Conservation (phyloP, 2,888 invertebrate genomes). For the Aquatica leii region DNA sequence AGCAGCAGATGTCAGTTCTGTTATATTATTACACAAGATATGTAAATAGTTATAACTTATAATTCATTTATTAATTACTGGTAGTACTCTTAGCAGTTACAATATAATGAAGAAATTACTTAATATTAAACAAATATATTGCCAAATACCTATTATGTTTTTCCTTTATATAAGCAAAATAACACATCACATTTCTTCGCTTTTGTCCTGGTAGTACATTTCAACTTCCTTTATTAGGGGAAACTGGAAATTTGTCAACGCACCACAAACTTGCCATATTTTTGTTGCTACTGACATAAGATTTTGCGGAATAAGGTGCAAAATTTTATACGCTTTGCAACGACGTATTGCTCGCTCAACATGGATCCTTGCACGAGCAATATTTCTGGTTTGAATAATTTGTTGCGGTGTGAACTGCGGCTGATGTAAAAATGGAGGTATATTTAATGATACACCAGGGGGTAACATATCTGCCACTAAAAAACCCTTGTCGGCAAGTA, state of each 20-base stretch:
- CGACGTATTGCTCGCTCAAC: background rate
- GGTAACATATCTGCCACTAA: background rate
- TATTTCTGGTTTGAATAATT: background rate
- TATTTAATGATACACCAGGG: background rate
- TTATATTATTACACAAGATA: too few relatives aligned
- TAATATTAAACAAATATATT: background rate
- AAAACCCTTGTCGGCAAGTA: slow-evolving; percentile 2
- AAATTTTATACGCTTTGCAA: background rate
- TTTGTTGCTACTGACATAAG: too few relatives aligned
- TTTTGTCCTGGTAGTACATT: background rate
- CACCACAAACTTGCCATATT: background rate
- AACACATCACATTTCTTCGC: background rate
- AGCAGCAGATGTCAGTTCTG: too few relatives aligned
- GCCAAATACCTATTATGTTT: too few relatives aligned
- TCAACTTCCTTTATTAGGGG: background rate
- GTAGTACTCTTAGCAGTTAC: background rate
- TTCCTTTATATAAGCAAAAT: background rate
- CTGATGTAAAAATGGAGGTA: background rate
- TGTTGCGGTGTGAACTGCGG: background rate
- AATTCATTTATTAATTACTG: background rate
- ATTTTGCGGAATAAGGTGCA: background rate
- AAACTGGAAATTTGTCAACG: background rate
- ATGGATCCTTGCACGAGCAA: too few relatives aligned
- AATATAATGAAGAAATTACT: background rate
- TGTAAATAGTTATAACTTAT: background rate